Evolutionary conservation across 2,888 invertebrate genomes (phyloP), one percentile per base, ranked within the genome.

Genomic region (Agonum fuliginosum): DNA sequence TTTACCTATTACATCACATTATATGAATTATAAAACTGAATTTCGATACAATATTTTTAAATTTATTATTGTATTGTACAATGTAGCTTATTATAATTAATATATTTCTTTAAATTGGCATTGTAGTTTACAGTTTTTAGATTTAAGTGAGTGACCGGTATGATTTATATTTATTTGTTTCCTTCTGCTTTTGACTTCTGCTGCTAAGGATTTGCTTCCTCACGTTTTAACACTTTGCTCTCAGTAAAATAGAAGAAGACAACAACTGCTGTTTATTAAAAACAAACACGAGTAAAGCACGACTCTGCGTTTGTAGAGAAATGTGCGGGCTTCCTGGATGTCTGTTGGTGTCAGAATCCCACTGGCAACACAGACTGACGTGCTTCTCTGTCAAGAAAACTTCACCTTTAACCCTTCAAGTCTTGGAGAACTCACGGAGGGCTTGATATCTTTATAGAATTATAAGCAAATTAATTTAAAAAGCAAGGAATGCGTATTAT

Each of bases 221-320:
- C 37, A 37, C 37, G 37, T 37, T n/a, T 37, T 37, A 37, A 37
- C 37, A 37, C 37, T 37, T 37, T 37, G 37, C 37, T n/a, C 10
- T 10, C 10, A 37, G 4, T 37, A 37, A 10, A 37, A 37, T 12
- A 37, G 10, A n/a, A 37, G 12, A 37, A 54, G n/a, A 54, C 22
- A 54, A 54, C 54, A 54, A 54, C 54, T 3, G 1, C 22, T n/a
- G 54, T 54, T 54, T 54, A 62, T 62, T 30, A 62, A 62, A 62
- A 27, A 27, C 30, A 62, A 62, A 27, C 27, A 30, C 58, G 30
- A 27, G 58, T 58, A 58, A 14, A 58, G 30, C 58, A 58, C 58
- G 58, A 17, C 30, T 27, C 37, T 46, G 17, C 3, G 8, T 6
- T 41, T 41, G 14, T n/a, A 12, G 14, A 46, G 17, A 46, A 46